Evolutionary conservation across 2,113 vertebrate species (phyloP).

Genomic region (Turdus rufiventris): DNA sequence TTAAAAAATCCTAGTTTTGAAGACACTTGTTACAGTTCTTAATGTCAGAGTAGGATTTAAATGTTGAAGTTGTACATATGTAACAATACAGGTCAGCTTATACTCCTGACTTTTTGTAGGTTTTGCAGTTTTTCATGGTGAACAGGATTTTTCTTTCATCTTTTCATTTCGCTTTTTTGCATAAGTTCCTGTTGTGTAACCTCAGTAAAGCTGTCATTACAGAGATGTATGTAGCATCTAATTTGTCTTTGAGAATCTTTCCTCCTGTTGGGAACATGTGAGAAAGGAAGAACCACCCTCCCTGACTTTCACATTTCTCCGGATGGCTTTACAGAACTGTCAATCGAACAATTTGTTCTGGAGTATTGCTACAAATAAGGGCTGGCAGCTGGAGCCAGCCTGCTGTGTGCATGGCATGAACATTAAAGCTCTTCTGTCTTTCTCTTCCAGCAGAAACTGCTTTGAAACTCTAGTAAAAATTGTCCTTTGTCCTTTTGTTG

Average conservation of each 20-base stretch:
- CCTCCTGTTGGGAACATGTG: neutral
- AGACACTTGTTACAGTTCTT: neutral
- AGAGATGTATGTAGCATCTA: neutral
- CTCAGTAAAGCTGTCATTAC: neutral
- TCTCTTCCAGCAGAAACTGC: neutral
- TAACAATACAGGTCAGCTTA: neutral
- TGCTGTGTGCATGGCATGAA: neutral
- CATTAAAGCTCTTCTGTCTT: neutral
- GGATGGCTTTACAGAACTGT: neutral
- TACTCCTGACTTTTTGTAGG: neutral
- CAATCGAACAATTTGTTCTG: neutral
- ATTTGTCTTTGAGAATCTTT: neutral
- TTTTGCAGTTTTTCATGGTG: neutral
- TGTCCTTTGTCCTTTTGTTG: neutral
- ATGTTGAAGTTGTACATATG: neutral
- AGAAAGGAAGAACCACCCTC: neutral
- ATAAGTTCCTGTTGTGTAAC: neutral
- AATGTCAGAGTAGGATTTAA: neutral
- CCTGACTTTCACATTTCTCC: neutral
- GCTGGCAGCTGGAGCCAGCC: conserved; percentile 9
- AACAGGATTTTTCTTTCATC: neutral
- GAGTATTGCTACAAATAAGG: neutral
- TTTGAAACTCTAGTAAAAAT: neutral
- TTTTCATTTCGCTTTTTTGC: neutral
- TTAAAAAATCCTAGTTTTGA: neutral